Base-by-base conservation (phyloP, 2,113 vertebrate species). In the Diadophis punctatus region DNA sequence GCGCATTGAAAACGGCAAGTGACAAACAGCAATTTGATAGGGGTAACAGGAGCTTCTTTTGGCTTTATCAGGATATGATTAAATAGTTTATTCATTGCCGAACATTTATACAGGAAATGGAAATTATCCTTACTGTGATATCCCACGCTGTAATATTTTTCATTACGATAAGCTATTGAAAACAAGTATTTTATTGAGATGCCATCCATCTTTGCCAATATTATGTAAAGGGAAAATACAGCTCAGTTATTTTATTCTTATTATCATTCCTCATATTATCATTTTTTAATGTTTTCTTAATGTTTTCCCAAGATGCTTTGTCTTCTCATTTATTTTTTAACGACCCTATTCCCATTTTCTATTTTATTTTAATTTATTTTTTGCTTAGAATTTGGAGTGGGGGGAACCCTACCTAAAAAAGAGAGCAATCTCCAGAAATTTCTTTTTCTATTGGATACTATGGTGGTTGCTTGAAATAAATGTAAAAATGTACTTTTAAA, bases 1-100 rank as follows among this genome's bases (percentile, higher is more conserved):
- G 95, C 48, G 25, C 87, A 48, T 80, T 49, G 88, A 74, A 93
- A 91, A 93, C 93, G 95, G 94, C 16, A 93, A 96, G 94, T 97
- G 97, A 98, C 96, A 97, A 97, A 97, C 95, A 96, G 96, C 96
- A 97, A 94, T 96, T 95, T 97, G 96, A 97, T 91, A 39, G 95
- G 96, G 95, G 95, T 94, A 80, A 97, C 2, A 0, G 93, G 90
- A 96, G 93, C 58, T 96, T 96, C 96, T 96, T 96, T 96, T 96
- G 97, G 96, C 95, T 94, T 95, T 97, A 97, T 96, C 97, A 96
- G 89, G 95, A 96, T 96, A 90, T 84, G 95, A 97, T 97, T 95
- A 96, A 97, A 96, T 91, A 96, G 93, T 94, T 96, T 95, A 30
- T 94, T 96, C 95, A 94, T 97, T 96, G 96, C 93, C 93, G 95